Base-by-base conservation (phyloP, 1,140 invertebrate genomes). In the Ladona fulva region DNA sequence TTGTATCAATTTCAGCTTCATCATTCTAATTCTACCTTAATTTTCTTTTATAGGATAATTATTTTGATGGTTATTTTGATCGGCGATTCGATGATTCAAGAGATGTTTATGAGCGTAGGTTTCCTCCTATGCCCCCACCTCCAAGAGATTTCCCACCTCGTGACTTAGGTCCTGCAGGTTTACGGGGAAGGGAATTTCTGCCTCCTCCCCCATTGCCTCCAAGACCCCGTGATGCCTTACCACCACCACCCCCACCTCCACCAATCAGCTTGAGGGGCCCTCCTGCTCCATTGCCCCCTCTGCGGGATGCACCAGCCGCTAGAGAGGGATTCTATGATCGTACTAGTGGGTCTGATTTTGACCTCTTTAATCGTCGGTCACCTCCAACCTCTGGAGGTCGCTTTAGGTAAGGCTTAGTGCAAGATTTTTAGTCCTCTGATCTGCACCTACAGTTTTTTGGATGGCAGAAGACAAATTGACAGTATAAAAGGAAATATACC, bases 341-440 rank as follows among this genome's bases (percentile, higher is more conserved):
- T 79, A 85, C 86, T 78, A 84, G 87, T 78, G 85, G 85, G 24
- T 87, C 87, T 81, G 92, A 93, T 79, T 94, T 94, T 84, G 91
- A 92, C 77, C 93, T 94, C 91, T 94, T 93, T 84, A 94, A 92
- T 84, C 88, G 93, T 79, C 88, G 93, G 81, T 93, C 92, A 80
- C 91, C 92, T 79, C 92, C 92, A 75, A 83, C 86, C 29, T 84
- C 84, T 76, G 85, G 84, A 78, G 86, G 85, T 79, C 86, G 52
- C 52, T 66, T 66, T 66, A 66, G 52, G 52, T 66, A 66, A 66
- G 52, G n/a, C 14, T 16, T 66, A 66, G 52, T 66, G n/a, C 52
- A 66, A 22, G 16, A 66, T 19, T 66, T 22, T 66, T 22, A 66
- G 52, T 19, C 52, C 52, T 66, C 14, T 22, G 52, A 66, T 12